These are phyloP conservation scores for Bombus superbus DNA, from an alignment of 1,140 invertebrate species.

Conservation along the genomic window DNA sequence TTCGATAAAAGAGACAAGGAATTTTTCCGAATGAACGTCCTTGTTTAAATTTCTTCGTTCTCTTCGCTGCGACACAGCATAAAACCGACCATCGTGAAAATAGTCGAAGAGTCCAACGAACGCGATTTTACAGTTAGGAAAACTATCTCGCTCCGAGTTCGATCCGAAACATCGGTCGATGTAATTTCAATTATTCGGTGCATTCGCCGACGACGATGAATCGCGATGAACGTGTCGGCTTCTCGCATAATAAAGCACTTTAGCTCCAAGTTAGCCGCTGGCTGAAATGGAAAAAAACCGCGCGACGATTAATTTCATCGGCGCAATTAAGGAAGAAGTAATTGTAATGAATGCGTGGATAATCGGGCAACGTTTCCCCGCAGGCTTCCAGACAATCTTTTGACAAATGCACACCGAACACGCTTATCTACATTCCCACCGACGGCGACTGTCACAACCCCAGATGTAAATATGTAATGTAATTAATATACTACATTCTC, in stretches of 20 bases:
- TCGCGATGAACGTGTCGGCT: neutral
- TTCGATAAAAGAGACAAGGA: no score
- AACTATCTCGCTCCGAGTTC: no score
- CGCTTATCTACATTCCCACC: constrained; percentile 50
- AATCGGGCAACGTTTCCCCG: constrained; percentile 38
- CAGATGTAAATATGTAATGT: constrained; percentile 24
- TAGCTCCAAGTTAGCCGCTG: neutral
- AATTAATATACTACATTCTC: constrained; percentile 55
- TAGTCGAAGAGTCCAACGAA: neutral
- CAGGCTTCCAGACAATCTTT: constrained; percentile 11
- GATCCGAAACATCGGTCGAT: neutral
- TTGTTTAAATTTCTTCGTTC: no score
- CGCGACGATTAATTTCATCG: constrained; percentile 62
- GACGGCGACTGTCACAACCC: constrained; percentile 34
- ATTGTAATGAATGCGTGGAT: constrained; percentile 58
- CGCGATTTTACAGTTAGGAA: neutral
- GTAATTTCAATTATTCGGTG: constrained; percentile 31
- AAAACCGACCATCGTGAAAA: neutral
- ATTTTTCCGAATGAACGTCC: no score
- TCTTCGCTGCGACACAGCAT: no score
- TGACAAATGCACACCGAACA: constrained; percentile 46
- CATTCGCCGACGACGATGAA: neutral
- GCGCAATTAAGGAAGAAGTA: constrained; percentile 61
- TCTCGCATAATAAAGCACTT: constrained; percentile 20
- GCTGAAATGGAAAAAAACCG: constrained; percentile 21